Conservation (phyloP, 2,113 vertebrate species). For the Gambusia affinis region DNA sequence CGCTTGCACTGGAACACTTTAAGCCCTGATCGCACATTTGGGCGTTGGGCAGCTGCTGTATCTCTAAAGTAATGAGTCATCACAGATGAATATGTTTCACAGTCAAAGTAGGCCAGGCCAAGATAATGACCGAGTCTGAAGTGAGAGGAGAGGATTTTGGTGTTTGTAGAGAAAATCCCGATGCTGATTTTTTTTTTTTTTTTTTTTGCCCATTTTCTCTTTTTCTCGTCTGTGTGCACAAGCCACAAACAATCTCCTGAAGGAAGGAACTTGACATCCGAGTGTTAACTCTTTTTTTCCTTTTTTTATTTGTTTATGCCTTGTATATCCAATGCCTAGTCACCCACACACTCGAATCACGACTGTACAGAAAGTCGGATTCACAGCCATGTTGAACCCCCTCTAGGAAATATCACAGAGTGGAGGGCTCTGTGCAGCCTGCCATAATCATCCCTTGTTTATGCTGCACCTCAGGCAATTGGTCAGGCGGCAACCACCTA, state of each 20-base stretch:
- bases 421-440: slow-evolving; percentile 40
- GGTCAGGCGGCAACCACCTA: slow-evolving; percentile 37
- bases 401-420: slow-evolving; percentile 51
- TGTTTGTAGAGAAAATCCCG: slow-evolving; percentile 26
- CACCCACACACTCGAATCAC: slow-evolving; percentile 2
- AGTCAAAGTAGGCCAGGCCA: slow-evolving; percentile 62
- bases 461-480: slow-evolving; percentile 61
- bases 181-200: slow-evolving; percentile 23
- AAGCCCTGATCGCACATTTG: slow-evolving; percentile 69
- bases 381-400: slow-evolving; percentile 48
- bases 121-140: slow-evolving; percentile 62
- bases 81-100: slow-evolving; percentile 66
- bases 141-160: slow-evolving; percentile 15
- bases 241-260: slow-evolving; percentile 24
- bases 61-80: slow-evolving; percentile 67
- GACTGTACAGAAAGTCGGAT: slow-evolving; percentile 25
- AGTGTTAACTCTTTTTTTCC: slow-evolving; percentile 27
- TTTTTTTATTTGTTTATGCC: slow-evolving; percentile 57
- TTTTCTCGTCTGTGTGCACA: slow-evolving; percentile 14
- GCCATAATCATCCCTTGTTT: slow-evolving; percentile 71
- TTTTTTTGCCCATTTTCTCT: slow-evolving; percentile 26
- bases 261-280: slow-evolving; percentile 32
- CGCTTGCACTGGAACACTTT: slow-evolving; percentile 43
- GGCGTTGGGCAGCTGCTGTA: slow-evolving; percentile 67
- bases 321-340: slow-evolving; percentile 11